Base-by-base conservation (phyloP, 2,888 invertebrate genomes). In the Polyommatus icarus region DNA sequence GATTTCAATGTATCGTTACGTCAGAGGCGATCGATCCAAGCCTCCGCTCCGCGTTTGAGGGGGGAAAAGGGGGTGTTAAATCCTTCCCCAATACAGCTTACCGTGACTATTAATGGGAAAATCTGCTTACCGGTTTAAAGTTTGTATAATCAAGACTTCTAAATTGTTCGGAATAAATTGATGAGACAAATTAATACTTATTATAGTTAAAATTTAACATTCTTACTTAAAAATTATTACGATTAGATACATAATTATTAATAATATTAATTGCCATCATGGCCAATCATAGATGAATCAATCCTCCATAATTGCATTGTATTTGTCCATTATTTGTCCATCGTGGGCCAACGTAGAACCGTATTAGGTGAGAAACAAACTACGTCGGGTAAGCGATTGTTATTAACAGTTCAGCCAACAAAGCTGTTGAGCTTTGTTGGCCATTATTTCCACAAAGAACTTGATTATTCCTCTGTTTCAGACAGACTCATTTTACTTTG, bases 401-500 rank as follows among this genome's bases (percentile, higher is more conserved):
- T 67, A 61, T 24, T 61, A 67, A 67, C 67, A 67, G 67, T 32
- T 67, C 29, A 67, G 2, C 15, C 15, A 32, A 72, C 72, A 40
- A 36, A 32, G 36, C 36, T 32, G 24, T 24, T 24, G 24, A 24
- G 24, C 24, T 24, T 24, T 24, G 24, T 24, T 24, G 24, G 24
- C 36, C 40, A 20, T 40, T 40, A 72, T 71, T 18, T 36, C n/a
- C n/a, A n/a, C n/a, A 72, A 40, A 72, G 72, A 36, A 40, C n/a
- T 72, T 72, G 20, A 72, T 72, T 72, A 40, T n/a, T 72, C n/a
- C 20, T 72, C 72, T 72, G 72, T 72, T 40, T 72, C 40, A n/a
- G 20, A 72, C 36, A 40, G 3, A 20, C 15, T 71, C 71, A n/a
- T 72, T 72, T 40, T 20, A 72, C 36, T 20, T n/a, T 40, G 10